A percentile compares a stretch with the other conserved stretches of the same genome.
These are phyloP conservation scores for Micoletzkya japonica DNA, from an alignment of 2,888 invertebrate genomes.

Conservation along the genomic window DNA sequence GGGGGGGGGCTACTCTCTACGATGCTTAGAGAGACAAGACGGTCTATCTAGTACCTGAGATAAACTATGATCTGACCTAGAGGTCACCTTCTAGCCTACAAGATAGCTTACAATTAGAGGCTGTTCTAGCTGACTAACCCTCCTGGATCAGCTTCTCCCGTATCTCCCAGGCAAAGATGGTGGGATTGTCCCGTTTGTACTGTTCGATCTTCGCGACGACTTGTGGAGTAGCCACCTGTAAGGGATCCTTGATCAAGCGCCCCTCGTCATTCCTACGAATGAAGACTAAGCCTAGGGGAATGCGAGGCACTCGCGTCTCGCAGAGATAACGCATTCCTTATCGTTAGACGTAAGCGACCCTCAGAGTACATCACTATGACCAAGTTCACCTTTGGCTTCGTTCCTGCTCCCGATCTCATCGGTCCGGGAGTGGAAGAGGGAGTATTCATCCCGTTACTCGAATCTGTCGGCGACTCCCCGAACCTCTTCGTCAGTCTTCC, in stretches of 20 bases:
- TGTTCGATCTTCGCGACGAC: constrained; percentile 97
- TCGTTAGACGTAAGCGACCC: background rate
- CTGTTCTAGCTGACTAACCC: constrained; percentile 71
- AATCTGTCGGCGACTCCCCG: constrained; percentile 9
- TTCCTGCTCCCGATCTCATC: constrained; percentile 37
- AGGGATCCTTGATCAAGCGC: background rate
- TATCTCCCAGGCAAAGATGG: constrained; percentile 98
- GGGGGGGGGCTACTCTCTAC: too few species aligned
- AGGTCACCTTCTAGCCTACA: too few species aligned
- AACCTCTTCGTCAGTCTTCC: constrained; percentile 33
- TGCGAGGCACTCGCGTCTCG: background rate
- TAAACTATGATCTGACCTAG: too few species aligned
- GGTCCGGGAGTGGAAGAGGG: constrained; percentile 8
- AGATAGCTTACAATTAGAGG: background rate
- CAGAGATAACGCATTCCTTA: background rate
- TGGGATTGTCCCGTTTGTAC: constrained; percentile 95
- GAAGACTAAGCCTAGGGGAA: background rate
- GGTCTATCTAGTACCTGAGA: too few species aligned
- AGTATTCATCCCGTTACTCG: background rate
- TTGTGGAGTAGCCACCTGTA: constrained; percentile 88
- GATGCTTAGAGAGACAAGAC: too few species aligned
- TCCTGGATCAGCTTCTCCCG: constrained; percentile 91
- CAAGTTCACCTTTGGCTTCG: constrained; percentile 45
- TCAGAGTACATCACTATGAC: background rate
- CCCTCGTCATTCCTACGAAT: too few species aligned